Conservation (phyloP, 2,113 vertebrate genomes). For the Alligator mississippiensis region DNA sequence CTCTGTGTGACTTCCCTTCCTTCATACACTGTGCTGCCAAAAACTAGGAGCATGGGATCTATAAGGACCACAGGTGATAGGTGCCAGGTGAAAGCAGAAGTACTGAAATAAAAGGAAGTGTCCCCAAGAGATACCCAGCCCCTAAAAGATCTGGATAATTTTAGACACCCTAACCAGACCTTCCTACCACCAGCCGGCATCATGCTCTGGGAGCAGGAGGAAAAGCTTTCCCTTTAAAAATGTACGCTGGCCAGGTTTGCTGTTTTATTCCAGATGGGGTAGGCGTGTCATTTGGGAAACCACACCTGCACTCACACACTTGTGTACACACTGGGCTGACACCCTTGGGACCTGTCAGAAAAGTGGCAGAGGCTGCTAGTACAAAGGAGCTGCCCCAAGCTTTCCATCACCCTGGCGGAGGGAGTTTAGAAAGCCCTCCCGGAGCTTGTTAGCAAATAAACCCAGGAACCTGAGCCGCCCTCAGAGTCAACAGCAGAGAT, state of each 20-base stretch:
- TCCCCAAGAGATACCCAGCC: not conserved
- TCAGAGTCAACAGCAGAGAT: not conserved
- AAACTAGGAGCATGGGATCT: not conserved
- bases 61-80: not conserved
- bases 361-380: not conserved
- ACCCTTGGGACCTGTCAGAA: not conserved
- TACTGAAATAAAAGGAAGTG: not conserved
- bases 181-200: not conserved
- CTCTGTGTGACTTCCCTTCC: not conserved
- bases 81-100: not conserved
- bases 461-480: not conserved
- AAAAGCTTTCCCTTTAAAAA: not conserved
- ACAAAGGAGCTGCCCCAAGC: not conserved
- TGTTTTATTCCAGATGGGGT: not conserved
- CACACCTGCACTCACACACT: too few species aligned
- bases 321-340: fast-evolving
- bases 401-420: not conserved
- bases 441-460: not conserved
- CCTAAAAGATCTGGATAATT: not conserved
- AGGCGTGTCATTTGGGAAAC: not conserved
- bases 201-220: not conserved
- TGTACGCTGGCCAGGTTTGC: not conserved
- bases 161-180: not conserved
- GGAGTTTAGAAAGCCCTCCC: not conserved
- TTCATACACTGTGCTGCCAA: not conserved